Percentiles rank a stretch among this genome's conserved stretches.
Evolutionary conservation across 2,113 vertebrate species (phyloP).

Genomic region (Hypocryptadius cinnamomeus): DNA sequence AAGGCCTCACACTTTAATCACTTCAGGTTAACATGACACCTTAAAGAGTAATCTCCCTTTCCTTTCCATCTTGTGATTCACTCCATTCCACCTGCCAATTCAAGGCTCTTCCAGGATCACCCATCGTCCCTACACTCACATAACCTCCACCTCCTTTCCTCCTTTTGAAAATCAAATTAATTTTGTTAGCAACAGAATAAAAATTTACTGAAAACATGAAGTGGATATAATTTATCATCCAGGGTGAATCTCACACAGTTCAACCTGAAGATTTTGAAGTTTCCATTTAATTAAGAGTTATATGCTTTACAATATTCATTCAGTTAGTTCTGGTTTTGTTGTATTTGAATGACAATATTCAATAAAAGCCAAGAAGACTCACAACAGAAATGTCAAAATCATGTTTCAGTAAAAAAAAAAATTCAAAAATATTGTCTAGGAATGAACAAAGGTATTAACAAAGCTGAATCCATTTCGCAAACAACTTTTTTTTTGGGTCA

Average conservation of each 20-base stretch:
- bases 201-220: constrained; percentile 27
- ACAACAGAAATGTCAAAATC: not conserved
- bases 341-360: not conserved
- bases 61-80: not conserved
- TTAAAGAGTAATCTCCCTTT: not conserved
- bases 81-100: not conserved
- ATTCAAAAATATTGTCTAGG: not conserved
- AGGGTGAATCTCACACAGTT: not conserved
- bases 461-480: not conserved
- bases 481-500: not conserved
- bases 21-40: not conserved
- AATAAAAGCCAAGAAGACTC: not conserved
- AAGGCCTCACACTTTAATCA: not conserved
- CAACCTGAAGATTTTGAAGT: not conserved
- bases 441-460: not conserved
- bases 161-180: constrained; percentile 21
- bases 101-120: not conserved
- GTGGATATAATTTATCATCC: not conserved
- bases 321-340: not conserved
- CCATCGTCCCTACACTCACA: not conserved
- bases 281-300: not conserved
- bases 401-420: not conserved
- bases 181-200: not conserved
- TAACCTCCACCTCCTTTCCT: not conserved
- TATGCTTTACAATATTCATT: not conserved